A percentile compares a stretch with the other conserved stretches of the same genome.
Conservation (phyloP, 2,888 invertebrate species). For the Meta bourneti region DNA sequence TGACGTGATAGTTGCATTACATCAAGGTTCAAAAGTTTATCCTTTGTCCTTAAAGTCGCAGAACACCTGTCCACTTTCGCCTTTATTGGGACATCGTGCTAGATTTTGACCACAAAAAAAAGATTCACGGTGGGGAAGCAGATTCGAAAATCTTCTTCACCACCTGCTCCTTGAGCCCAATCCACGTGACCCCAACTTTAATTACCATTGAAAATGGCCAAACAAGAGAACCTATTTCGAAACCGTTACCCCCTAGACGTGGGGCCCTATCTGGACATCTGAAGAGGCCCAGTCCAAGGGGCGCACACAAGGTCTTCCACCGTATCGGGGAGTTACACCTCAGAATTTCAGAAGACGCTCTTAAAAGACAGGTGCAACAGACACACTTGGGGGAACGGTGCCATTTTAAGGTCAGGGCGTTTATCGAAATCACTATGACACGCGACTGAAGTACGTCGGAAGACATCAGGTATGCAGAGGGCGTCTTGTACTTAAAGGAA, state of each 20-base stretch:
- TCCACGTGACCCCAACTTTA: background rate
- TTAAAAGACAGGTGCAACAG: background rate
- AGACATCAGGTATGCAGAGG: background rate
- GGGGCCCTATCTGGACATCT: too few relatives aligned
- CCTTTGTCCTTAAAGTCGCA: too few relatives aligned
- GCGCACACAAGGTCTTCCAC: too few relatives aligned
- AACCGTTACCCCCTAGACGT: background rate
- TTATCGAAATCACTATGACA: background rate
- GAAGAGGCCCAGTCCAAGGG: too few relatives aligned
- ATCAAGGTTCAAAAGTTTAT: too few relatives aligned
- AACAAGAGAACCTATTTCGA: background rate
- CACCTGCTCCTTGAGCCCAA: background rate
- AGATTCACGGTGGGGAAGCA: background rate
- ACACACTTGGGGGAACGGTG: background rate
- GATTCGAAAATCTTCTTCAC: background rate
- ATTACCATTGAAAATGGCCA: background rate
- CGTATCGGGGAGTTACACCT: too few relatives aligned
- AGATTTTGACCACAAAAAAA: background rate
- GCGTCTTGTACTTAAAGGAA: background rate
- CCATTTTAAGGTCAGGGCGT: background rate
- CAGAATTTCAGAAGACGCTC: too few relatives aligned
- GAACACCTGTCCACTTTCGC: too few relatives aligned
- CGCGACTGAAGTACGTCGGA: background rate
- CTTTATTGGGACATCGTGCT: background rate
- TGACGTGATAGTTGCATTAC: too few relatives aligned